Percentiles rank a stretch among this genome's conserved stretches.
Evolutionary conservation across 1,140 invertebrate genomes (phyloP).

Genomic region (Euura lappo): DNA sequence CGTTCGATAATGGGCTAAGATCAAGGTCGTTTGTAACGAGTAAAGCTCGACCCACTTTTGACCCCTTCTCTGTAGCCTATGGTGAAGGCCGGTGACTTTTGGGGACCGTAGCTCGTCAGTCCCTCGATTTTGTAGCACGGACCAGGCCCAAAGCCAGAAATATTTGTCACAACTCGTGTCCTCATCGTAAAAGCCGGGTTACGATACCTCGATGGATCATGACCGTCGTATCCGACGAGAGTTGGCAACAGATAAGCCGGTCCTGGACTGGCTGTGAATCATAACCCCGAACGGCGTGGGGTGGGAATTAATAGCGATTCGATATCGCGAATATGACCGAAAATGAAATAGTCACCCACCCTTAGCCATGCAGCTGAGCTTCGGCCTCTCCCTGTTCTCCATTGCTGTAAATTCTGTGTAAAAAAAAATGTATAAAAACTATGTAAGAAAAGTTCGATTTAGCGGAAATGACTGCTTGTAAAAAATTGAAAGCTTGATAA

Average conservation of each 20-base stretch:
- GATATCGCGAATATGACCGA: neutral
- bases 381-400: neutral
- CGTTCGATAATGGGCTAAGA: too few relatives aligned
- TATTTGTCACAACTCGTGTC: slow-evolving; percentile 17
- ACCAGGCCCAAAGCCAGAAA: slow-evolving; percentile 42
- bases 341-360: neutral
- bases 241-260: slow-evolving; percentile 51
- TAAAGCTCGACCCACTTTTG: slow-evolving; percentile 26
- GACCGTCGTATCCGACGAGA: slow-evolving; percentile 49
- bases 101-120: slow-evolving; percentile 45
- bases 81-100: slow-evolving; percentile 45
- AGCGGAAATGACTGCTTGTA: too few relatives aligned
- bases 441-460: too few relatives aligned
- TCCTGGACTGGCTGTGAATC: slow-evolving; percentile 49
- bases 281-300: neutral
- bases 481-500: too few relatives aligned
- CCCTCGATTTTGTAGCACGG: slow-evolving; percentile 44
- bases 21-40: too few relatives aligned
- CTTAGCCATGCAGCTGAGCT: neutral
- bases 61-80: slow-evolving; percentile 29
- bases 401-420: neutral
- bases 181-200: slow-evolving; percentile 53
- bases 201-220: slow-evolving; percentile 50
- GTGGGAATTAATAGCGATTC: neutral
- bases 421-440: too few relatives aligned